phyloP scores from a whole-genome alignment of 1,140 invertebrate species.

The Tigriopus japonicus region DNA sequence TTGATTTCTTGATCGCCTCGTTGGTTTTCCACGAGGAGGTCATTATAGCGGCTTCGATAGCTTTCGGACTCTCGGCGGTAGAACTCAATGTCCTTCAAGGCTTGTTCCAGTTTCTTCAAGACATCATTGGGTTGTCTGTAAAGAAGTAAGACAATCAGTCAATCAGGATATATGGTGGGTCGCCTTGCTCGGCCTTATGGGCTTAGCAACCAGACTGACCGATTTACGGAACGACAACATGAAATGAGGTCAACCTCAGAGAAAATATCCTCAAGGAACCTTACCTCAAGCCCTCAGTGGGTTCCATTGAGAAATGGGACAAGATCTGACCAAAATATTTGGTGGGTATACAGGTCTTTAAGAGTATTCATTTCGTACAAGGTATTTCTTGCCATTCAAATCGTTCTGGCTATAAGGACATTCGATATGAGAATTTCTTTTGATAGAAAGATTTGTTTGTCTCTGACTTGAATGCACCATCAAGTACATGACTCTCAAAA shows the following conservation, averaged over 20 bases:
- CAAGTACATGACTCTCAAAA: no score
- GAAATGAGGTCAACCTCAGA: neutral
- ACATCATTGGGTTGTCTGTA: constrained; percentile 15
- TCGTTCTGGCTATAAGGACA: no score
- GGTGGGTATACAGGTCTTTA: no score
- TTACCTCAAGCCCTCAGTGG: no score
- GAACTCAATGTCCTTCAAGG: constrained; percentile 15
- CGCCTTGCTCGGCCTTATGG: no score
- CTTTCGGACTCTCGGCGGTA: constrained; percentile 14
- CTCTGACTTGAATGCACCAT: no score
- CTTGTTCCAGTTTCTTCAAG: constrained; percentile 16
- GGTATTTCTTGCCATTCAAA: no score
- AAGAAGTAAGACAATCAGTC: constrained; percentile 10
- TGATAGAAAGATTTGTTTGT: no score
- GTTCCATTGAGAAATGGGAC: no score
- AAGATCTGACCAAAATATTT: no score
- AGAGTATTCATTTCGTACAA: no score
- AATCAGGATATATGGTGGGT: neutral
- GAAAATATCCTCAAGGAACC: neutral
- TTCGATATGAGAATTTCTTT: no score
- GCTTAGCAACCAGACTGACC: neutral
- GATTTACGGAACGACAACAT: neutral
- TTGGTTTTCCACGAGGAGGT: constrained; percentile 20
- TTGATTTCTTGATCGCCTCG: constrained; percentile 15
- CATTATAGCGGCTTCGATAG: constrained; percentile 12